A percentile compares a stretch with the other conserved stretches of the same genome.
Conservation (phyloP, 1,140 invertebrate genomes). For the Orchestia grillus region DNA sequence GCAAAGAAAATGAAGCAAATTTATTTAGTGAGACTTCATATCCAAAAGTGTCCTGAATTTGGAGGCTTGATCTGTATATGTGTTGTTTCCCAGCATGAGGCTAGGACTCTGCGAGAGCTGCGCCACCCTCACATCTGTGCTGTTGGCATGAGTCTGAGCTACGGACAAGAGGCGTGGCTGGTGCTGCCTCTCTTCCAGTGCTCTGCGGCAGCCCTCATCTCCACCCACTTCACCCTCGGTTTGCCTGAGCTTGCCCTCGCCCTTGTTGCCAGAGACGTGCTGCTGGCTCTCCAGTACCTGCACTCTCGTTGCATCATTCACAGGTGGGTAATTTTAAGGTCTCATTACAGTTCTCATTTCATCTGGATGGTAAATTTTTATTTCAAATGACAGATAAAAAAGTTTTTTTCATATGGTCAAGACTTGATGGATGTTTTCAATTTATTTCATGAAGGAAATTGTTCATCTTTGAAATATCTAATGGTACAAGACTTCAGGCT, state of each 20-base stretch:
- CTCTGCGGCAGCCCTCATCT: constrained; percentile 84
- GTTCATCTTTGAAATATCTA: too few species aligned
- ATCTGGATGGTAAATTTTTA: too few species aligned
- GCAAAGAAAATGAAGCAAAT: too few species aligned
- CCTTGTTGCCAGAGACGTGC: constrained; percentile 83
- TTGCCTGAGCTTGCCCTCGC: constrained; percentile 85
- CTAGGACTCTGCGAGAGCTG: constrained; percentile 80
- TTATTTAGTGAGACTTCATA: too few species aligned
- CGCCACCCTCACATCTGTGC: constrained; percentile 84
- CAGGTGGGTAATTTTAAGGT: constrained; percentile 74
- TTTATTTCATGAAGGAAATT: too few species aligned
- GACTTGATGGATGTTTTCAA: too few species aligned
- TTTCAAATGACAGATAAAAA: too few species aligned
- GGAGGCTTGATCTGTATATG: too few species aligned
- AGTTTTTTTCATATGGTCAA: too few species aligned
- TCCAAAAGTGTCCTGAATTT: too few species aligned
- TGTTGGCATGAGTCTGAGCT: constrained; percentile 81
- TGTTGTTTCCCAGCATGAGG: constrained; percentile 77
- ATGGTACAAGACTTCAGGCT: too few species aligned
- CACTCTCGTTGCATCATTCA: constrained; percentile 88
- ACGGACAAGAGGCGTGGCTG: constrained; percentile 80
- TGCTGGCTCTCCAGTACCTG: constrained; percentile 85
- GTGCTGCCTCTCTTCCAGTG: constrained; percentile 84
- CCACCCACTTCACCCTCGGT: constrained; percentile 82
- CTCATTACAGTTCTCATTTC: too few species aligned